Base-by-base conservation (phyloP, 2,888 invertebrate species). In the Brachycybe producta region DNA sequence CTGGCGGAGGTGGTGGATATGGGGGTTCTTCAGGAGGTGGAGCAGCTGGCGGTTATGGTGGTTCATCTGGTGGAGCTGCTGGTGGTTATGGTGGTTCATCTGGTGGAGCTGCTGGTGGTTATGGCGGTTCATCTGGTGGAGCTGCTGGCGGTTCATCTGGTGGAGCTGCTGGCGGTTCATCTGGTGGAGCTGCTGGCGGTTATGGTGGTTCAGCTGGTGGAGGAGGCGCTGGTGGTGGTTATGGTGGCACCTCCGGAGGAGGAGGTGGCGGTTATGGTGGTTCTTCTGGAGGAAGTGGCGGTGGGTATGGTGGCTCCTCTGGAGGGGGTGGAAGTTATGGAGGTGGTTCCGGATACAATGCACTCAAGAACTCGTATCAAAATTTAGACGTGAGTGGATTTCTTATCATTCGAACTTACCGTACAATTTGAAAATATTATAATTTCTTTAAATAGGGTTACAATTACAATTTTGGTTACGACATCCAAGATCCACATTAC, bases 391-490 rank as follows among this genome's bases (percentile, higher is more conserved):
- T 51, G 32, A 51, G 26, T 24, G 19, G 11, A 8, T 38, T 7
- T 30, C 13, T 30, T n/a, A 21, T 17, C 15, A 8, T 2, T n/a
- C 3, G 8, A 30, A 2, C 17, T 27, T 15, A 2, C 15, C 3
- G 4, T 41, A 1, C 8, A 13, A 17, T 3, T 24, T 46, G 19
- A 13, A 46, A 17, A 35, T 21, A n/a, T 48, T 27, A 17, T 26
- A 30, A 8, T 48, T 23, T 15, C 30, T 27, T 19, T 39, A 4
- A 19, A 38, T 59, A 79, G 79, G 82, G 80, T 1, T 78, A 78
- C 62, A 82, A 83, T 15, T 80, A 82, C 64, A 73, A 75, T 35
- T 84, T 80, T 66, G 75, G 80, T 1, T 84, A 82, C 61, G 83
- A 83, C 44, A 80, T 84, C 30, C 78, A 81, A 59, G 83, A 84